Conservation (phyloP, 2,797 vertebrate genomes). For the Thripadectes ignobilis region DNA sequence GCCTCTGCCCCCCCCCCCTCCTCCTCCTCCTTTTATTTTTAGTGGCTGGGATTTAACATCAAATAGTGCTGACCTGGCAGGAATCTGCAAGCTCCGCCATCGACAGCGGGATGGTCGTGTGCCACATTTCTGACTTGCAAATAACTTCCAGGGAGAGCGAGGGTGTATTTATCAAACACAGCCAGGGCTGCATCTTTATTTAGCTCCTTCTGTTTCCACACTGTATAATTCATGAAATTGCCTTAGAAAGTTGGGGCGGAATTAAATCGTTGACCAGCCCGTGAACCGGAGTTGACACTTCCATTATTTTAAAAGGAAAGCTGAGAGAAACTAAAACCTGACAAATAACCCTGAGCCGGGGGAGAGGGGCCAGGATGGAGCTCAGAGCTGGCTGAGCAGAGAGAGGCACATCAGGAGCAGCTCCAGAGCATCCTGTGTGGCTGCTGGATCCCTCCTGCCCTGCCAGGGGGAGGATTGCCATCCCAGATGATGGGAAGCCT, state of each 20-base stretch:
- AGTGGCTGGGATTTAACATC: conserved; percentile 54
- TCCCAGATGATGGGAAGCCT: neutral
- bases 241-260: conserved; percentile 49
- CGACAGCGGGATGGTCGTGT: conserved; percentile 75
- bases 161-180: conserved; percentile 84
- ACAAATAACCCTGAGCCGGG: neutral
- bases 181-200: conserved; percentile 83
- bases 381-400: neutral
- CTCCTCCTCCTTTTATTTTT: conserved; percentile 14
- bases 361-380: neutral
- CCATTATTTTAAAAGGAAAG: conserved; percentile 39
- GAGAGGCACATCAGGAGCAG: neutral
- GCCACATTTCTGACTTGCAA: conserved; percentile 79
- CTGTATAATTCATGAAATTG: conserved; percentile 76
- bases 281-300: conserved; percentile 37
- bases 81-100: conserved; percentile 76
- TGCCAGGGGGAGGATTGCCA: neutral
- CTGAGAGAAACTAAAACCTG: conserved; percentile 13
- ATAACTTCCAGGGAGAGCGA: conserved; percentile 70
- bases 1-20: neutral
- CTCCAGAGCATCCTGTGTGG: neutral
- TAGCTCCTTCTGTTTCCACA: conserved; percentile 72
- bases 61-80: conserved; percentile 77
- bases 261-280: conserved; percentile 48
- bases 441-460: neutral